phyloP scores from a whole-genome alignment of 1,140 invertebrate genomes.

The Trichomalopsis sarcophagae region DNA sequence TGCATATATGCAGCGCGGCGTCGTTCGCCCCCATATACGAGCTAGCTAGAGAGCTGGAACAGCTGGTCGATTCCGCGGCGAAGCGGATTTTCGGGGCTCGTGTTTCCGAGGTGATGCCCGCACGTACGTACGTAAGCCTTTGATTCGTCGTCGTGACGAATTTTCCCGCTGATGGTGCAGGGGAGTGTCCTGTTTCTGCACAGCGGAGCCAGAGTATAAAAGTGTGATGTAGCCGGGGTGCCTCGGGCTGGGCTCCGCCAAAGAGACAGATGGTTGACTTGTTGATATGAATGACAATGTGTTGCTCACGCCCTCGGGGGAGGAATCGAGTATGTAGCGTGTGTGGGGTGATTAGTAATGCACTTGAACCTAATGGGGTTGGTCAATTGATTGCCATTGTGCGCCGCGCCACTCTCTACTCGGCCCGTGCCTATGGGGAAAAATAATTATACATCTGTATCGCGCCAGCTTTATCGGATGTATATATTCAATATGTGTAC shows the following conservation, averaged over 20 bases:
- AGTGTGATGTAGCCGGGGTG: not conserved
- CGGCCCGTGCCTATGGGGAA: not conserved
- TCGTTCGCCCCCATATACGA: not conserved
- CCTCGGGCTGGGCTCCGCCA: too few relatives aligned
- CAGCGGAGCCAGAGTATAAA: not conserved
- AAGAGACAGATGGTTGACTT: not conserved
- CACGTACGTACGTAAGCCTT: not conserved
- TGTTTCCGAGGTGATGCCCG: not conserved
- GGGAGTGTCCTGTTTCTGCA: not conserved
- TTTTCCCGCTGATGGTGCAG: not conserved
- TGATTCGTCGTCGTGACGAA: not conserved
- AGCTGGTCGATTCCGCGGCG: not conserved
- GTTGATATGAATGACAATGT: conserved; percentile 4
- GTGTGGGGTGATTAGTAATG: not conserved
- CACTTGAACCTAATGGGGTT: not conserved
- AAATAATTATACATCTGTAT: not conserved
- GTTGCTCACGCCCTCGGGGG: not conserved
- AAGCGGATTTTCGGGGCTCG: not conserved
- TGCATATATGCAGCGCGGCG: too few relatives aligned
- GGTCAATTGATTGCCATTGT: conserved; percentile 1
- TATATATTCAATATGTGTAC: too few relatives aligned
- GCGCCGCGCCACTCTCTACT: too few relatives aligned
- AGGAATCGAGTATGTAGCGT: not conserved
- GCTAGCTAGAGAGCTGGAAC: not conserved
- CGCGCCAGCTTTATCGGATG: too few relatives aligned